Percentiles rank a stretch among this genome's conserved stretches.
Conservation (phyloP, 2,797 vertebrate genomes). For the Leptodactylus fallax region DNA sequence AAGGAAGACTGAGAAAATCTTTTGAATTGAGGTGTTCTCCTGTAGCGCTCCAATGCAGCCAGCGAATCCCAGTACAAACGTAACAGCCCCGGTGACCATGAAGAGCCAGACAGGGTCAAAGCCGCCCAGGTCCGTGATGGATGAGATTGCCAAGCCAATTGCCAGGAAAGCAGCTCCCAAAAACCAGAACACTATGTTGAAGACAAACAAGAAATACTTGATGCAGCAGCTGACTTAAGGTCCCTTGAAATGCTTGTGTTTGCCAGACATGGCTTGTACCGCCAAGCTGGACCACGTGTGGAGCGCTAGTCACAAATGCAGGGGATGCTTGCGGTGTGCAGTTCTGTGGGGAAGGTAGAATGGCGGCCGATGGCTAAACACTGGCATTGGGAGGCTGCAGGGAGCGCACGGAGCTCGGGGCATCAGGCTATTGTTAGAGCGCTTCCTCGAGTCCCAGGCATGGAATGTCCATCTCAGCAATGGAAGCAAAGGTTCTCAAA, state of each 20-base stretch:
- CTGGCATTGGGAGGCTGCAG: constrained; percentile 54
- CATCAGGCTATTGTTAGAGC: constrained; percentile 41
- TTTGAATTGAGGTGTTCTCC: constrained; percentile 90
- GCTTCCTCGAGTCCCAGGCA: constrained; percentile 51
- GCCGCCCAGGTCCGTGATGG: constrained; percentile 91
- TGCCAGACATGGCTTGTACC: constrained; percentile 82
- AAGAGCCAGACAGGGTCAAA: constrained; percentile 95
- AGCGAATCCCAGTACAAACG: constrained; percentile 91
- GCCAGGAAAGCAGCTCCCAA: no score
- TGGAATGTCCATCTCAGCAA: constrained; percentile 15
- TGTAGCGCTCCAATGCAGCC: constrained; percentile 91
- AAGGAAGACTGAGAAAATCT: constrained; percentile 94
- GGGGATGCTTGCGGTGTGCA: background rate
- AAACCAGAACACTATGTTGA: constrained; percentile 95
- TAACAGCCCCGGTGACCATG: constrained; percentile 88
- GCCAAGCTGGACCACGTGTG: background rate
- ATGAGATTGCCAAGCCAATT: no score
- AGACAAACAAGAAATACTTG: constrained; percentile 92
- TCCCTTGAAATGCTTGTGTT: constrained; percentile 87
- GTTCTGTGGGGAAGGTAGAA: background rate
- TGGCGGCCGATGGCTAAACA: constrained; percentile 2
- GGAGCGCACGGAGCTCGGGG: constrained; percentile 23
- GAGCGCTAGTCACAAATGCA: background rate
- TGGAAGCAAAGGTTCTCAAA: no score
- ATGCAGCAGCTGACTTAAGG: constrained; percentile 93